A percentile compares a stretch with the other conserved stretches of the same genome.
Conservation (phyloP, 1,140 invertebrate species). For the Ostrea edulis region DNA sequence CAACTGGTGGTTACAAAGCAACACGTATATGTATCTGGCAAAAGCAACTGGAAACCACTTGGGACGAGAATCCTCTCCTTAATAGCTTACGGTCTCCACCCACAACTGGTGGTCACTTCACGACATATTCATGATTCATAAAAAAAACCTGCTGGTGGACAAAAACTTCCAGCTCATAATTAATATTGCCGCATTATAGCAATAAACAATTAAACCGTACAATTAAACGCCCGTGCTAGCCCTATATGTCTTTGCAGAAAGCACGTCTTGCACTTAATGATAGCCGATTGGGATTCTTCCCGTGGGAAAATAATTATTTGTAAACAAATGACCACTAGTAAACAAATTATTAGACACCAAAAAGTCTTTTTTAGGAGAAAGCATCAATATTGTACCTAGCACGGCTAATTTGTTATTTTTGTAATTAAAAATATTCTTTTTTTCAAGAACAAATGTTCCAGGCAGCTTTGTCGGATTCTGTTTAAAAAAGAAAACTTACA, state of each 20-base stretch:
- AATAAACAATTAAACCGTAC: slow-evolving; percentile 4
- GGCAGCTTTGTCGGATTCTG: no score
- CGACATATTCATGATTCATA: slow-evolving; percentile 35
- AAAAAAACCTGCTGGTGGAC: slow-evolving; percentile 3
- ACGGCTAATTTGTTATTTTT: neutral
- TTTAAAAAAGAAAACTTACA: no score
- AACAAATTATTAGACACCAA: neutral
- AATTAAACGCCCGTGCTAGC: neutral
- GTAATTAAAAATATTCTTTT: neutral
- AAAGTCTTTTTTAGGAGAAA: neutral
- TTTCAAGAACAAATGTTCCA: neutral
- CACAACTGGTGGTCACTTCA: neutral
- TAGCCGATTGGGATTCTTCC: neutral
- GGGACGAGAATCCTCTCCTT: no score
- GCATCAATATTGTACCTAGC: neutral
- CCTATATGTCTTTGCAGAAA: neutral
- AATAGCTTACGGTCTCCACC: neutral
- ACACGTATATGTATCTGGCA: no score
- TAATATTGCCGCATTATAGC: slow-evolving; percentile 8
- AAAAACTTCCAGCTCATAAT: slow-evolving; percentile 26
- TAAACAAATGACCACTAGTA: slow-evolving; percentile 24
- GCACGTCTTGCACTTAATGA: neutral
- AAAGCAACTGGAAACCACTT: no score
- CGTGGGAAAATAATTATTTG: slow-evolving; percentile 37
- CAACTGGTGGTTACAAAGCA: no score